Conservation (phyloP, 37 sponge, comb jelly and placozoan species). For the Beroe ovata region DNA sequence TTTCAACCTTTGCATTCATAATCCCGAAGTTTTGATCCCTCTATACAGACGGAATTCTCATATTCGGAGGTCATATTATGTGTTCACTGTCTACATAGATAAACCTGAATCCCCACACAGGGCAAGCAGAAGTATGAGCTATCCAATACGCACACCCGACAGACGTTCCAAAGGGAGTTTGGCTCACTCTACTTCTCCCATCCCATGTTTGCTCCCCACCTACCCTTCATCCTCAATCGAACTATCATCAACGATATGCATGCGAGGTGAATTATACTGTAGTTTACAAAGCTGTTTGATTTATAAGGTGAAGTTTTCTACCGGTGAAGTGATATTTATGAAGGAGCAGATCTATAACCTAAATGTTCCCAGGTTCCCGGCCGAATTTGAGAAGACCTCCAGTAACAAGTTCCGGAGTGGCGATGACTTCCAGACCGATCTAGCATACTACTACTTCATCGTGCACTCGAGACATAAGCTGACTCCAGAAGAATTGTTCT, state of each 20-base stretch:
- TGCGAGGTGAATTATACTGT: too few species aligned
- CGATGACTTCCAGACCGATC: slow-evolving; percentile 94
- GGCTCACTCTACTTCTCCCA: background rate
- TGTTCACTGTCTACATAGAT: too few species aligned
- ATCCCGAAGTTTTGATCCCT: too few species aligned
- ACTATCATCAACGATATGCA: slow-evolving; percentile 73
- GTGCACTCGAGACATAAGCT: slow-evolving; percentile 64
- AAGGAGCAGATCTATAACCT: too few species aligned
- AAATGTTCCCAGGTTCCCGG: slow-evolving; percentile 73
- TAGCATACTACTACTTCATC: slow-evolving; percentile 94
- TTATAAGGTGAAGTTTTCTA: too few species aligned
- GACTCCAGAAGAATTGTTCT: background rate
- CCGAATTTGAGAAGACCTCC: slow-evolving; percentile 87
- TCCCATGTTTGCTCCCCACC: slow-evolving; percentile 72
- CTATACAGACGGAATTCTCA: too few species aligned
- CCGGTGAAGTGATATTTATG: too few species aligned
- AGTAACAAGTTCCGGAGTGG: slow-evolving; percentile 80
- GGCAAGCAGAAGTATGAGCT: too few species aligned
- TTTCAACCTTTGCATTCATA: too few species aligned
- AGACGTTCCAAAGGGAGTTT: background rate
- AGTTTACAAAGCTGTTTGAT: too few species aligned
- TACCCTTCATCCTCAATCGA: slow-evolving; percentile 90
- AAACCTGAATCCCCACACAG: too few species aligned
- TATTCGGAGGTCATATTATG: too few species aligned
- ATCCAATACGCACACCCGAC: background rate